These are phyloP conservation scores for Circaetus gallicus DNA, from an alignment of 2,113 vertebrate genomes.

Conservation along the genomic window DNA sequence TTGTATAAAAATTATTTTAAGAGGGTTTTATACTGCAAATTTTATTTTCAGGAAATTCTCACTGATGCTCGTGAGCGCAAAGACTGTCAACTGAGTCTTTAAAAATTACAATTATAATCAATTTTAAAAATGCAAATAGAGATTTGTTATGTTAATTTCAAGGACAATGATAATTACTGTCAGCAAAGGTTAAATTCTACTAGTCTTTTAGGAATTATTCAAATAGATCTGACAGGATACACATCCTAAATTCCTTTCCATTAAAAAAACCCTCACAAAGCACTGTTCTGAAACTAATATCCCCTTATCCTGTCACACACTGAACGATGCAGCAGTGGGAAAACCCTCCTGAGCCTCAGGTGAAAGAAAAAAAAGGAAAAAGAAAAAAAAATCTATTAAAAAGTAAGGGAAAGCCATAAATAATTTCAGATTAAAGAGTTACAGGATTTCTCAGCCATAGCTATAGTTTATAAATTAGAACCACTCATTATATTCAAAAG, in stretches of 20 bases:
- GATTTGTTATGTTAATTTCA: conserved; percentile 27
- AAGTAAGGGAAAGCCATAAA: conserved; percentile 5
- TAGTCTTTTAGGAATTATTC: conserved; percentile 39
- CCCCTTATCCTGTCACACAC: neutral
- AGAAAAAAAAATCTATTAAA: neutral
- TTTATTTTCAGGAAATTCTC: neutral
- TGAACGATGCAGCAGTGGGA: neutral
- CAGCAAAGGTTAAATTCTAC: conserved; percentile 32
- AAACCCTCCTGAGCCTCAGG: neutral
- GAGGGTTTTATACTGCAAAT: neutral
- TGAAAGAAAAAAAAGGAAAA: neutral
- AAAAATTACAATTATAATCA: neutral
- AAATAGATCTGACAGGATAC: conserved; percentile 14
- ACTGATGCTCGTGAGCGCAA: neutral
- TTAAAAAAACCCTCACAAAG: neutral
- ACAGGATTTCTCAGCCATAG: conserved; percentile 20
- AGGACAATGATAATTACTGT: conserved; percentile 23
- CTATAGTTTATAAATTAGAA: conserved; percentile 12
- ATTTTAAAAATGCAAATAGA: conserved; percentile 15
- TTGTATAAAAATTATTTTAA: neutral
- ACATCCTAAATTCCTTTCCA: conserved; percentile 13
- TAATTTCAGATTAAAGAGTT: conserved; percentile 36
- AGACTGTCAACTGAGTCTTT: neutral
- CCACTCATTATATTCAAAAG: neutral
- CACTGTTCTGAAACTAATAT: conserved; percentile 29